Evolutionary conservation across 2,113 vertebrate species (phyloP).

Genomic region (Nycticebus coucang): DNA sequence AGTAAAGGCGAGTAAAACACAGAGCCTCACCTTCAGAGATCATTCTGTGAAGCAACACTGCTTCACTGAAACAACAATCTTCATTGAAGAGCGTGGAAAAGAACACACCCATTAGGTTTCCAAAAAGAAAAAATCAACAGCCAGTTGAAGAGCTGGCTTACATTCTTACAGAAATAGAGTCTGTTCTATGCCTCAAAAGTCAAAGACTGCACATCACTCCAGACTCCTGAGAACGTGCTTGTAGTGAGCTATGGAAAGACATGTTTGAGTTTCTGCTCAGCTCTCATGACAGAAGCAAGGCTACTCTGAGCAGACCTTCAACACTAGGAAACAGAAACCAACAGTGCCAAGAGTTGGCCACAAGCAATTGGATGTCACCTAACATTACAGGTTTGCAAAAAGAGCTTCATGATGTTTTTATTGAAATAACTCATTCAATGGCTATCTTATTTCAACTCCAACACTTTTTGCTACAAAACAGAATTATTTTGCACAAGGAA

Average conservation of each 20-base stretch:
- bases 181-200: background rate
- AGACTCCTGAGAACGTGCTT: background rate
- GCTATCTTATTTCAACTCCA: background rate
- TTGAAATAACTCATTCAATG: background rate
- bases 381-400: background rate
- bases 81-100: background rate
- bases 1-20: too few relatives aligned
- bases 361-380: too few relatives aligned
- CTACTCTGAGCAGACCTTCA: background rate
- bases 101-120: rapidly evolving
- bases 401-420: background rate
- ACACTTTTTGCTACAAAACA: background rate
- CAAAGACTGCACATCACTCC: background rate
- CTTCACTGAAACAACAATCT: background rate
- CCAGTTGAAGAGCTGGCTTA: background rate
- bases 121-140: background rate
- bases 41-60: background rate
- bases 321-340: background rate
- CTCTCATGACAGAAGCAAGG: background rate
- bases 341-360: background rate
- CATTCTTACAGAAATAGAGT: background rate
- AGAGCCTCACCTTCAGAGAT: background rate
- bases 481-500: background rate
- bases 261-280: background rate
- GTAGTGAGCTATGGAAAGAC: background rate